Percentiles rank a stretch among this genome's conserved stretches.
Conservation (phyloP, 2,888 invertebrate genomes). For the Apamea crenata region DNA sequence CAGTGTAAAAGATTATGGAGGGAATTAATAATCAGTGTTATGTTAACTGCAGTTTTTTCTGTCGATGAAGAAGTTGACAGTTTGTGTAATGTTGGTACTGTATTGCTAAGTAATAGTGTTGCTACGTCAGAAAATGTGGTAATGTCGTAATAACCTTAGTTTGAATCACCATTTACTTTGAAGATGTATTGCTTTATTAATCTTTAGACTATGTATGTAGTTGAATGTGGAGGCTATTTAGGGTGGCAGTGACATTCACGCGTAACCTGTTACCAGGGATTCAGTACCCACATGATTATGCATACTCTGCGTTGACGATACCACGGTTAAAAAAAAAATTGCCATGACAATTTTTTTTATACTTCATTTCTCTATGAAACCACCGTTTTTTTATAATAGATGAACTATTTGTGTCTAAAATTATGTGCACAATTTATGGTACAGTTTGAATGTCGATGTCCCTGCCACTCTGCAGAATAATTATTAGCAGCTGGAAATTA, state of each 20-base stretch:
- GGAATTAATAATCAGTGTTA: constrained; percentile 50
- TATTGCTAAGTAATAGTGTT: neutral
- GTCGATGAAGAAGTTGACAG: constrained; percentile 36
- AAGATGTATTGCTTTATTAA: constrained; percentile 27
- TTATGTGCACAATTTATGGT: no score
- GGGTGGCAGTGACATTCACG: no score
- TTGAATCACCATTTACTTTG: neutral
- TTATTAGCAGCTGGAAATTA: neutral
- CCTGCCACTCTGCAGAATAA: neutral
- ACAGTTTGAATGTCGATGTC: no score
- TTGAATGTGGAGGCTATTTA: neutral
- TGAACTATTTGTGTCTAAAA: no score
- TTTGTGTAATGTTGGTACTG: constrained; percentile 20
- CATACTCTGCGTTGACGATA: no score
- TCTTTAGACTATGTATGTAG: neutral
- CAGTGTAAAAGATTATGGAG: constrained; percentile 34
- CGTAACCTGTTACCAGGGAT: no score
- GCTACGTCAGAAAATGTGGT: constrained; percentile 35
- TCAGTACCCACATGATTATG: no score
- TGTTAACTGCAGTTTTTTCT: constrained; percentile 53
- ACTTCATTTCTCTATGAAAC: no score
- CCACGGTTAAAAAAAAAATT: no score
- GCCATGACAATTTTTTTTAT: no score
- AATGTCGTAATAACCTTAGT: constrained; percentile 32
- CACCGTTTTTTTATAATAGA: no score